These are phyloP conservation scores for Chlorops oryzae DNA, from an alignment of 1,140 invertebrate species.

Conservation along the genomic window DNA sequence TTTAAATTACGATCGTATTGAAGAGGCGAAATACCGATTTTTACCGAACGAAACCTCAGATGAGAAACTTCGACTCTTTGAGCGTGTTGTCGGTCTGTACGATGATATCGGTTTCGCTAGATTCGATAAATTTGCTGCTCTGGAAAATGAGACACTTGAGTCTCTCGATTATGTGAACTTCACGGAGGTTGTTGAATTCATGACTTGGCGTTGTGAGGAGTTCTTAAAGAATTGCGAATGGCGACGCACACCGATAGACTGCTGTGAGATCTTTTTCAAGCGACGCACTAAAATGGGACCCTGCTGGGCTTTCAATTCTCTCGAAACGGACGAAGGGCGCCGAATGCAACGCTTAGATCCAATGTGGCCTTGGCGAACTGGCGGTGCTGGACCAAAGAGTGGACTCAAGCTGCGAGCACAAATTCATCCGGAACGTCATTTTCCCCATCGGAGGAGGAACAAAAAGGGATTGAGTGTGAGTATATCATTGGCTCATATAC, in stretches of 20 bases:
- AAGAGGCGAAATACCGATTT: conserved; percentile 25
- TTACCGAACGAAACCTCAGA: conserved; percentile 25
- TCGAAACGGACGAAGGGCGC: conserved; percentile 40
- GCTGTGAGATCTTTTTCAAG: conserved; percentile 39
- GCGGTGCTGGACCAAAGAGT: conserved; percentile 31
- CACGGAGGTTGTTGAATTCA: conserved; percentile 32
- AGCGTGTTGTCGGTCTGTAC: conserved; percentile 24
- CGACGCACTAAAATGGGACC: conserved; percentile 52
- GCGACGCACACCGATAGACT: conserved; percentile 27
- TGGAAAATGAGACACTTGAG: conserved; percentile 22
- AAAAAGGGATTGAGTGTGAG: conserved; percentile 32
- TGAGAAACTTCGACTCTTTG: conserved; percentile 21
- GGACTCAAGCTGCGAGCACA: conserved; percentile 26
- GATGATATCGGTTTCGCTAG: conserved; percentile 31
- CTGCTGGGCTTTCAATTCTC: conserved; percentile 54
- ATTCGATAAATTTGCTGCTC: conserved; percentile 29
- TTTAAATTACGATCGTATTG: conserved; percentile 35
- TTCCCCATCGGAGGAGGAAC: conserved; percentile 19
- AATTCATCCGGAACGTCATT: conserved; percentile 25
- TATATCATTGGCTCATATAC: neutral
- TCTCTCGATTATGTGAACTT: conserved; percentile 34
- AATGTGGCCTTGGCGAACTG: conserved; percentile 36
- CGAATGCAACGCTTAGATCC: conserved; percentile 33
- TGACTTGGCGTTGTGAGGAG: conserved; percentile 41
- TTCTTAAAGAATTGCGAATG: conserved; percentile 33